phyloP scores from a whole-genome alignment of 2,888 invertebrate genomes.

The Oasisia sp. region DNA sequence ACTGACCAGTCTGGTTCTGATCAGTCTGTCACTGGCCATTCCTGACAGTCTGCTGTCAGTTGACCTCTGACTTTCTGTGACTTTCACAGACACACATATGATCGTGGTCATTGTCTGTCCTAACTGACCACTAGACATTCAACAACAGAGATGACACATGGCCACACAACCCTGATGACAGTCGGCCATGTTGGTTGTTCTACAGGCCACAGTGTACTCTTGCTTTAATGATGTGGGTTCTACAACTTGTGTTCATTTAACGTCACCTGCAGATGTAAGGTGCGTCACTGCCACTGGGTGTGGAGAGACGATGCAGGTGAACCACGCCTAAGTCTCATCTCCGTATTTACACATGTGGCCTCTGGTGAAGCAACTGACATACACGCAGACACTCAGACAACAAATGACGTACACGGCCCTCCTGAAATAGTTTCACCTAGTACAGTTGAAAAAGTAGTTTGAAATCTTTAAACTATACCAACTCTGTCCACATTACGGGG shows the following conservation, averaged over 20 bases:
- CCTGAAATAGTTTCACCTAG: background rate
- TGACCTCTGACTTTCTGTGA: too few species aligned
- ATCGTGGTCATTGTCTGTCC: too few species aligned
- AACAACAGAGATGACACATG: too few species aligned
- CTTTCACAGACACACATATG: too few species aligned
- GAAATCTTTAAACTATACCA: background rate
- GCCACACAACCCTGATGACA: too few species aligned
- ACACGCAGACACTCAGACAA: background rate
- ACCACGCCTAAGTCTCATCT: background rate
- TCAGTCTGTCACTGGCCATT: too few species aligned
- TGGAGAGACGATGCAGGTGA: background rate
- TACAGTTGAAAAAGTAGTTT: background rate
- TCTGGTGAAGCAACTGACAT: background rate
- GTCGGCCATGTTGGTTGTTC: background rate
- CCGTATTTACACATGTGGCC: conserved; percentile 12
- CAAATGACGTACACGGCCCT: background rate
- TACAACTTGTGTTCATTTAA: background rate
- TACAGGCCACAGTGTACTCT: background rate
- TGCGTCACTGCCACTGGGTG: background rate
- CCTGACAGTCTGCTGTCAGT: too few species aligned
- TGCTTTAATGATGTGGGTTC: background rate
- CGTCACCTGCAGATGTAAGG: background rate
- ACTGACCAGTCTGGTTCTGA: too few species aligned
- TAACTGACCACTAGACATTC: too few species aligned
- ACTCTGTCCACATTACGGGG: background rate